Evolutionary conservation across 1,140 invertebrate species (phyloP).

Genomic region (Belonocnema kinseyi): DNA sequence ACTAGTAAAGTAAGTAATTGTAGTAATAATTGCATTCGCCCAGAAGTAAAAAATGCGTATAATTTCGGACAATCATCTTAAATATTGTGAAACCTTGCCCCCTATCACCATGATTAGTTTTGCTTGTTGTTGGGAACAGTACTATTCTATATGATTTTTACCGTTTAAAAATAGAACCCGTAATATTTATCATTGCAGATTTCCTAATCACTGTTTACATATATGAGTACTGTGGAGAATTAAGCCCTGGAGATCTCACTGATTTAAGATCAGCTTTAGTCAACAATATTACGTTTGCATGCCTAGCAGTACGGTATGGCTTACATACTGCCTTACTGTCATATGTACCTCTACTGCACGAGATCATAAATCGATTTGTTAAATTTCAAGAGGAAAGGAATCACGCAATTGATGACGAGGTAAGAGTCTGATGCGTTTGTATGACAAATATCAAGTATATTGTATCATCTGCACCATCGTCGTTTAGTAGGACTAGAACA

Average conservation of each 20-base stretch:
- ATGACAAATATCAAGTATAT: no score
- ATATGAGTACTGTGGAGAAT: conserved; percentile 83
- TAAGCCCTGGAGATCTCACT: conserved; percentile 90
- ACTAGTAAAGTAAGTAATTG: no score
- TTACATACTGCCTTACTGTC: conserved; percentile 85
- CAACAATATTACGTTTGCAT: conserved; percentile 96
- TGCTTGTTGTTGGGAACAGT: neutral
- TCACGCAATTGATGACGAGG: conserved; percentile 80
- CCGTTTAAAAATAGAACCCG: neutral
- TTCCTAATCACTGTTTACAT: conserved; percentile 93
- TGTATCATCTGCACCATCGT: no score
- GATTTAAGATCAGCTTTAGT: conserved; percentile 95
- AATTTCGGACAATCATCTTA: no score
- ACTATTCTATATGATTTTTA: neutral
- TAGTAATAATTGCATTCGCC: no score
- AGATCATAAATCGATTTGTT: conserved; percentile 87
- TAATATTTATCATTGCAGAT: conserved; percentile 76
- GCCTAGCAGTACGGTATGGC: conserved; percentile 89
- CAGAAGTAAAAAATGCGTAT: no score
- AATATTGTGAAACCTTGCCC: no score
- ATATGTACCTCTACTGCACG: conserved; percentile 80
- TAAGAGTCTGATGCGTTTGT: conserved; percentile 47
- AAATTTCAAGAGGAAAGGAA: conserved; percentile 85
- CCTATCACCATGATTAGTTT: no score
- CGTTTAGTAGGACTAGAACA: no score